Percentiles rank a stretch among this genome's conserved stretches.
phyloP scores from a whole-genome alignment of 2,797 vertebrate genomes.

The Gallinago nigripennis region DNA sequence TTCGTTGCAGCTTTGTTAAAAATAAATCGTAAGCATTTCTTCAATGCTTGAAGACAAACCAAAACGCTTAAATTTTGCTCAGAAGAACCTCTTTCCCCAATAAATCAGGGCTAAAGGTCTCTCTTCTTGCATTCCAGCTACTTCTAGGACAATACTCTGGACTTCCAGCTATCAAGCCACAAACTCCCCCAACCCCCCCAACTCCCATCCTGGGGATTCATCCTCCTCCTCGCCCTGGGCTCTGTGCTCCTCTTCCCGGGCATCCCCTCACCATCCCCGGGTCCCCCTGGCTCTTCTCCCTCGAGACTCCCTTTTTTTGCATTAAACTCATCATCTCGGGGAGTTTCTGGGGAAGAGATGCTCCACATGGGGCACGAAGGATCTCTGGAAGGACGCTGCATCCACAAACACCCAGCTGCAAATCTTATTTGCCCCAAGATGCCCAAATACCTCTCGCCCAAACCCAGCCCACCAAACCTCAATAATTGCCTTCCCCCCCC shows the following conservation, averaged over 20 bases:
- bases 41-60: neutral
- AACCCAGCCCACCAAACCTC: neutral
- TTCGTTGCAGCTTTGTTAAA: neutral
- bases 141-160: neutral
- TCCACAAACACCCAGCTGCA: neutral
- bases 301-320: neutral
- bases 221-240: fast-evolving
- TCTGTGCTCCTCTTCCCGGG: neutral
- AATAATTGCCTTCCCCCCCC: neutral
- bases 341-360: neutral
- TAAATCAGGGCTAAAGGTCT: neutral
- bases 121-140: neutral
- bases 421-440: neutral
- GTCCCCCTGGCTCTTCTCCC: neutral
- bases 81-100: neutral
- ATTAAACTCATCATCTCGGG: neutral
- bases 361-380: fast-evolving
- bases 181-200: neutral
- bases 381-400: neutral
- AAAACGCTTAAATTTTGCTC: neutral
- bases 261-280: neutral
- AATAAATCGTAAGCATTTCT: neutral
- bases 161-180: neutral
- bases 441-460: neutral
- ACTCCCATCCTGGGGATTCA: neutral